Evolutionary conservation across 2,888 invertebrate genomes (phyloP).

Genomic region (Netelia fuscicornis): DNA sequence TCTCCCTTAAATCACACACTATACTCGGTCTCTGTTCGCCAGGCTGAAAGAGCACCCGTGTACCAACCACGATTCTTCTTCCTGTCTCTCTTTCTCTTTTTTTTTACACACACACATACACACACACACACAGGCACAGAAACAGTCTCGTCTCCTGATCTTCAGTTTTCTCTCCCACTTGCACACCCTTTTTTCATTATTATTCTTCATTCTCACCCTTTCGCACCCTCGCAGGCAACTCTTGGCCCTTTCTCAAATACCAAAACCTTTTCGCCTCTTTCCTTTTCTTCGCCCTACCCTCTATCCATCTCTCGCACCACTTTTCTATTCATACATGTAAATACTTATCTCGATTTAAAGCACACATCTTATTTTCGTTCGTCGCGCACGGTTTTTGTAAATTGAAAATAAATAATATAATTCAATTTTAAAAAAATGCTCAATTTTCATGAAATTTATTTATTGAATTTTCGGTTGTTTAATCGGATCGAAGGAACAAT

Average conservation of each 20-base stretch:
- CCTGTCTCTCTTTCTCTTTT: slow-evolving; percentile 21
- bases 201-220: slow-evolving; percentile 33
- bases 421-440: no score
- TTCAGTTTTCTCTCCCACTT: slow-evolving; percentile 8
- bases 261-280: no score
- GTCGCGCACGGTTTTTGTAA: no score
- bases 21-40: slow-evolving; percentile 59
- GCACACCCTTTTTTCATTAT: slow-evolving; percentile 27
- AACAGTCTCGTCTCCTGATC: neutral
- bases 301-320: neutral
- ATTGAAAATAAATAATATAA: no score
- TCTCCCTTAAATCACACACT: slow-evolving; percentile 65
- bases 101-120: neutral
- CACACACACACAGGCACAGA: no score
- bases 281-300: neutral
- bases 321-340: neutral
- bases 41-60: slow-evolving; percentile 27
- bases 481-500: no score
- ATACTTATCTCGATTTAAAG: neutral
- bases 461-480: no score
- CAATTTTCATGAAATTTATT: no score
- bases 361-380: neutral
- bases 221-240: neutral
- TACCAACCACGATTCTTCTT: slow-evolving; percentile 1
- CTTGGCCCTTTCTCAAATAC: neutral